Evolutionary conservation across 2,888 invertebrate species (phyloP).

Genomic region (Aphrophora alni): DNA sequence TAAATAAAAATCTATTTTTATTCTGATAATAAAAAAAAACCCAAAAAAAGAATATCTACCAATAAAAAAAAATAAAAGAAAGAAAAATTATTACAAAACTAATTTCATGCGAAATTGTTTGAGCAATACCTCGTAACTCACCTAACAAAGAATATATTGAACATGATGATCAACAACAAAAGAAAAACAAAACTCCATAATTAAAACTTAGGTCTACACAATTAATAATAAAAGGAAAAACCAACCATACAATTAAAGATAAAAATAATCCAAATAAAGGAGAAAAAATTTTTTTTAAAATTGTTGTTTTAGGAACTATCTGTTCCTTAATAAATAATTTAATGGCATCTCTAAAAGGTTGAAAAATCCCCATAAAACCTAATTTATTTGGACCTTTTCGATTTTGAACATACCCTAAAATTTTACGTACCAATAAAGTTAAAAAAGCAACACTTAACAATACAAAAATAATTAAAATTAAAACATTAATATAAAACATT

Average conservation of each 20-base stretch:
- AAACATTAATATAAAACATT: slow-evolving; percentile 57
- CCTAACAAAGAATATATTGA: slow-evolving; percentile 74
- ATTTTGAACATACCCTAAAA: slow-evolving; percentile 66
- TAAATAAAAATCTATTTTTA: no score
- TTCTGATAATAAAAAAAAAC: no score
- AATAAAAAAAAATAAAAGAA: no score
- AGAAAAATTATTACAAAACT: no score
- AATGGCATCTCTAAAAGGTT: slow-evolving; percentile 76
- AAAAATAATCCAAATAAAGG: no score
- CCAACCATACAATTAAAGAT: no score
- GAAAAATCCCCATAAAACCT: slow-evolving; percentile 66
- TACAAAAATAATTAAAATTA: slow-evolving; percentile 66
- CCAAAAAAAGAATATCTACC: no score
- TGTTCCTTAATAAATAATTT: slow-evolving; percentile 74
- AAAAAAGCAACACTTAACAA: no score
- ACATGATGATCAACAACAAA: slow-evolving; percentile 72
- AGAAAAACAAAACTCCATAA: slow-evolving; percentile 69
- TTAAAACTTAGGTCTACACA: slow-evolving; percentile 64
- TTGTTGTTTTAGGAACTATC: slow-evolving; percentile 60
- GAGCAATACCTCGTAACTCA: no score
- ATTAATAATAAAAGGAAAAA: slow-evolving; percentile 62
- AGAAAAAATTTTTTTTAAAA: no score
- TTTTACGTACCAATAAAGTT: no score
- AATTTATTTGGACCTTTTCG: slow-evolving; percentile 78
- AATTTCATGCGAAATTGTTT: no score